These are phyloP conservation scores for Hemistola chrysoprasaria DNA, from an alignment of 2,888 invertebrate species.

Conservation along the genomic window DNA sequence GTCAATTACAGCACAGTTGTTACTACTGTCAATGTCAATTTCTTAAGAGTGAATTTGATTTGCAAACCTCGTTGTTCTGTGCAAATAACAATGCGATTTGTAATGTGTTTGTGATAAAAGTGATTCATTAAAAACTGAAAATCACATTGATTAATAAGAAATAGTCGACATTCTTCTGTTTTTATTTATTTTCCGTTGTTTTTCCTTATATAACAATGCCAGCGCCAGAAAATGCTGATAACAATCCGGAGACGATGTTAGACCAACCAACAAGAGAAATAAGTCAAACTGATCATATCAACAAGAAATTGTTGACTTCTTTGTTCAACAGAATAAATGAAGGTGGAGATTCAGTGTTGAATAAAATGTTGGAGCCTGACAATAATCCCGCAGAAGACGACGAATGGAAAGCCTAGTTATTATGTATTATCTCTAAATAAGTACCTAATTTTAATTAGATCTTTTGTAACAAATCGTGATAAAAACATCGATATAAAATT, in stretches of 20 bases:
- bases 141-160: too few relatives aligned
- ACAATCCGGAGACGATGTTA: slow-evolving; percentile 32
- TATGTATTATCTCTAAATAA: slow-evolving; percentile 1
- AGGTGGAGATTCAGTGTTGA: slow-evolving; percentile 47
- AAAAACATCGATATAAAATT: slow-evolving; percentile 6
- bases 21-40: too few relatives aligned
- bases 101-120: too few relatives aligned
- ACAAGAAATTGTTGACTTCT: slow-evolving; percentile 84
- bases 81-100: too few relatives aligned
- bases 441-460: too few relatives aligned
- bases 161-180: slow-evolving; percentile 36
- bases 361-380: slow-evolving; percentile 61
- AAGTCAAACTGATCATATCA: slow-evolving; percentile 85
- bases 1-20: too few relatives aligned
- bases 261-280: slow-evolving; percentile 69
- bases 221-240: slow-evolving; percentile 53
- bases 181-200: slow-evolving; percentile 22
- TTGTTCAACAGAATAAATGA: slow-evolving; percentile 83
- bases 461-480: too few relatives aligned
- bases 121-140: slow-evolving; percentile 11
- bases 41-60: too few relatives aligned
- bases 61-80: too few relatives aligned
- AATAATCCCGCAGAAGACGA: slow-evolving; percentile 56
- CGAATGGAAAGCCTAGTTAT: slow-evolving; percentile 59
- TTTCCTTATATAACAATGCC: slow-evolving; percentile 49